Evolutionary conservation across 2,113 vertebrate species (phyloP).

Genomic region (Siphamia tubifer): DNA sequence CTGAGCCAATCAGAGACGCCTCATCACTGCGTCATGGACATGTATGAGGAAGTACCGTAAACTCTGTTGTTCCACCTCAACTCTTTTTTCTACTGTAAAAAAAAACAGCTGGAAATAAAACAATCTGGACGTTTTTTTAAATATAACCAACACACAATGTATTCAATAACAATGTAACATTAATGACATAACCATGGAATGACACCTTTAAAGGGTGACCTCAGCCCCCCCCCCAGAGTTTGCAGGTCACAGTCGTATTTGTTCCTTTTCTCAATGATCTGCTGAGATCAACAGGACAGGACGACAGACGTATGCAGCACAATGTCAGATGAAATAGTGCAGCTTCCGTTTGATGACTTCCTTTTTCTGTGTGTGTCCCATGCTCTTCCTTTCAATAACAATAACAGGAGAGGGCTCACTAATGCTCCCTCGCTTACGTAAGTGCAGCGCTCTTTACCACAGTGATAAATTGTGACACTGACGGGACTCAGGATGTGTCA

Average conservation of each 20-base stretch:
- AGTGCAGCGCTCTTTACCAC: neutral
- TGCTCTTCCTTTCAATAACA: constrained; percentile 54
- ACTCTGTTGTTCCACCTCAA: too few relatives aligned
- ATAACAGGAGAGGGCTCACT: constrained; percentile 38
- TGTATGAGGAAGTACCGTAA: too few relatives aligned
- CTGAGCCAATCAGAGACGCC: too few relatives aligned
- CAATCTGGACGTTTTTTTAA: too few relatives aligned
- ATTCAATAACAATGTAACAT: too few relatives aligned
- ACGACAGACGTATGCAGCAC: neutral
- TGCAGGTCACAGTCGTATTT: constrained; percentile 20
- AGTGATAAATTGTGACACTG: neutral
- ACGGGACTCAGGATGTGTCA: neutral
- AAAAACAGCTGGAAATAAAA: too few relatives aligned
- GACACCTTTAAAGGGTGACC: too few relatives aligned
- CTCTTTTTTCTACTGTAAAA: too few relatives aligned
- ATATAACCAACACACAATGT: too few relatives aligned
- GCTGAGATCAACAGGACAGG: constrained; percentile 26
- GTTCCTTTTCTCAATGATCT: constrained; percentile 35
- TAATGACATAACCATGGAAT: too few relatives aligned
- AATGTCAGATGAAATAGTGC: constrained; percentile 17
- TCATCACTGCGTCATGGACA: too few relatives aligned
- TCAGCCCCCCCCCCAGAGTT: neutral
- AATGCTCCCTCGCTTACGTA: neutral
- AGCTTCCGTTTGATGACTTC: constrained; percentile 43
- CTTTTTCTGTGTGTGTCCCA: constrained; percentile 2